These are phyloP conservation scores for Gobio gobio DNA, from an alignment of 2,113 vertebrate genomes.

Conservation along the genomic window DNA sequence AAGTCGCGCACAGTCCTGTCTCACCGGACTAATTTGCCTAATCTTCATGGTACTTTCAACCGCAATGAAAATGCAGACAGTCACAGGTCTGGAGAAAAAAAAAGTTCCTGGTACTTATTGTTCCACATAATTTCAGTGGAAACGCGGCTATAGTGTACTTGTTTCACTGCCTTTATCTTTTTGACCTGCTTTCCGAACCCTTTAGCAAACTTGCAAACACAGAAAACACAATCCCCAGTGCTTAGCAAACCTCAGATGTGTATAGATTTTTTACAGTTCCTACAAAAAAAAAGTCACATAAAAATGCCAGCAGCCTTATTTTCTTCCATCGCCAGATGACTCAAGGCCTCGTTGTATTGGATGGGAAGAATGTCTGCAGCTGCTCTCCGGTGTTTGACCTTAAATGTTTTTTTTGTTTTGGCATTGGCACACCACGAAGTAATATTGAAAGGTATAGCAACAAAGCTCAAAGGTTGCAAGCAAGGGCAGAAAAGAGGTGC, in stretches of 20 bases:
- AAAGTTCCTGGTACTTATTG: no score
- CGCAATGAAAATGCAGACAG: no score
- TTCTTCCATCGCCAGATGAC: not conserved
- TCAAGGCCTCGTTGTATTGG: not conserved
- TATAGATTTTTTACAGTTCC: not conserved
- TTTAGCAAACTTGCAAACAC: not conserved
- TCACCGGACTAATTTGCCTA: no score
- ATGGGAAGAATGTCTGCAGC: not conserved
- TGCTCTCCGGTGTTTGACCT: constrained; percentile 11
- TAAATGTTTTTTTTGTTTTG: constrained; percentile 6
- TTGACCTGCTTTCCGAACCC: not conserved
- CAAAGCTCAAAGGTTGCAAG: not conserved
- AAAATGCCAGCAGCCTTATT: not conserved
- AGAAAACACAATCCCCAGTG: not conserved
- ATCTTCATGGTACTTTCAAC: no score
- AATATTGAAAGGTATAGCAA: not conserved
- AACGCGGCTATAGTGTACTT: not conserved
- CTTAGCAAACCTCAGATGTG: not conserved
- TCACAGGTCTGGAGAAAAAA: no score
- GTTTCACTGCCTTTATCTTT: not conserved
- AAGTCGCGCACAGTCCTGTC: no score
- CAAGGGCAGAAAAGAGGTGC: not conserved
- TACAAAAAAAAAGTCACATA: not conserved
- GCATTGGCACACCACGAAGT: not conserved
- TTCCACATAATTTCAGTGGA: no score